Base-by-base conservation (phyloP, 2,888 invertebrate species). In the Meiosimyza platycephala region DNA sequence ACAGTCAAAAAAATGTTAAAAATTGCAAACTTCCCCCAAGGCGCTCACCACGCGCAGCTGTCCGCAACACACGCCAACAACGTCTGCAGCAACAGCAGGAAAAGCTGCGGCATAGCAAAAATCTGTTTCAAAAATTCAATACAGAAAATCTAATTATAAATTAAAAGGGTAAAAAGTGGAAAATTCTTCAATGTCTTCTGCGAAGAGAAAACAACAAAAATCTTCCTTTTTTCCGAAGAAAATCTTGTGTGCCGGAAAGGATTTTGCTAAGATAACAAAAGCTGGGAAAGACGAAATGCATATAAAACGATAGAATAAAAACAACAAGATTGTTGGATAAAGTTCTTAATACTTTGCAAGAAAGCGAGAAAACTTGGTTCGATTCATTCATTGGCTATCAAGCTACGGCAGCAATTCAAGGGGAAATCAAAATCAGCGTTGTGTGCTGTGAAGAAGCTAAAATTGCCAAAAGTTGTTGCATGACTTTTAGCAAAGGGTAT, bases 101-200 rank as follows among this genome's bases (percentile, higher is more conserved):
- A 57, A 18, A n/a, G 5, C 40, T 13, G 57, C 6, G 57, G 18
- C 18, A n/a, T 5, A n/a, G 3, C 3, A 57, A 57, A 63, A 52
- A 33, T 66, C 63, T 11, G 18, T 55, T 12, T 54, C 57, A 50
- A 55, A 54, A 71, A 57, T 64, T 57, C 57, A 57, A 47, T 50
- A 62, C 55, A 55, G 60, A 64, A 64, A 71, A 71, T 71, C 64
- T 71, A 71, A 71, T 71, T 71, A 71, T 71, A 71, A 71, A 71
- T 71, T 71, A 69, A 69, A 69, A 69, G 69, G 69, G 60, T 69
- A 69, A 69, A 69, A 69, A 69, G 69, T 69, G 69, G 60, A 69
- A 69, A 60, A 69, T 69, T 69, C 60, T 52, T 22, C 60, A 54
- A 50, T 67, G 67, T 15, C 51, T 22, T 13, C 57, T 28, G 28